Evolutionary conservation across 2,113 vertebrate genomes (phyloP).

Genomic region (Silurus asotus): DNA sequence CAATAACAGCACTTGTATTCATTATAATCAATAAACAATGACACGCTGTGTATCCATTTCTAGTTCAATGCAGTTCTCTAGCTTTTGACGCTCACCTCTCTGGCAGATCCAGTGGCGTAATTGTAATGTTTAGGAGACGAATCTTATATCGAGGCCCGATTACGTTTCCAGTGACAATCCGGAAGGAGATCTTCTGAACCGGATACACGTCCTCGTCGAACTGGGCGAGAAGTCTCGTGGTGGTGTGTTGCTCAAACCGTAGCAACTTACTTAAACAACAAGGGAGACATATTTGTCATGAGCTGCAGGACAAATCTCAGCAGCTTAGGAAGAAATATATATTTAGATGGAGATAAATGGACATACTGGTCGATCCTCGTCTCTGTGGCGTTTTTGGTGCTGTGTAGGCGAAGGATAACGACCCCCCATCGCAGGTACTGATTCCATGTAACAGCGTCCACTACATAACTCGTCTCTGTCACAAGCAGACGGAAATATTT

Average conservation of each 20-base stretch:
- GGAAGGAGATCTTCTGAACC: conserved; percentile 80
- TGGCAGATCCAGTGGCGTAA: conserved; percentile 76
- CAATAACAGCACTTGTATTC: too few relatives aligned
- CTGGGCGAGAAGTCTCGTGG: conserved; percentile 81
- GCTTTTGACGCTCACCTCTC: conserved; percentile 74
- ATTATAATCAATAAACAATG: background rate
- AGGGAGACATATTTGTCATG: background rate
- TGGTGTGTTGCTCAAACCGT: conserved; percentile 82
- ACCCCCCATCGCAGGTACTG: conserved; percentile 83
- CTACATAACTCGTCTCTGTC: conserved; percentile 84
- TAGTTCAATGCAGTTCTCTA: background rate
- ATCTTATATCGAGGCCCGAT: conserved; percentile 87
- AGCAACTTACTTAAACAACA: conserved; percentile 73
- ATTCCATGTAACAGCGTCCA: conserved; percentile 90
- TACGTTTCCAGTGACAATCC: conserved; percentile 80
- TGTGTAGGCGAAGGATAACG: conserved; percentile 79
- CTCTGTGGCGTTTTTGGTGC: conserved; percentile 74
- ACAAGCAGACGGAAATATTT: conserved; percentile 29
- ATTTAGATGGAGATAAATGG: too few relatives aligned
- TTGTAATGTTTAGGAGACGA: conserved; percentile 78
- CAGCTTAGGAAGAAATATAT: background rate
- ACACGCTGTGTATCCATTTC: background rate
- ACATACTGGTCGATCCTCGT: conserved; percentile 85
- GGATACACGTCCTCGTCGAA: conserved; percentile 83
- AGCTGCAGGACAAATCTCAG: background rate